A percentile compares a stretch with the other conserved stretches of the same genome.
These are phyloP conservation scores for Podarcis cretensis DNA, from an alignment of 2,113 vertebrate genomes.

Conservation along the genomic window DNA sequence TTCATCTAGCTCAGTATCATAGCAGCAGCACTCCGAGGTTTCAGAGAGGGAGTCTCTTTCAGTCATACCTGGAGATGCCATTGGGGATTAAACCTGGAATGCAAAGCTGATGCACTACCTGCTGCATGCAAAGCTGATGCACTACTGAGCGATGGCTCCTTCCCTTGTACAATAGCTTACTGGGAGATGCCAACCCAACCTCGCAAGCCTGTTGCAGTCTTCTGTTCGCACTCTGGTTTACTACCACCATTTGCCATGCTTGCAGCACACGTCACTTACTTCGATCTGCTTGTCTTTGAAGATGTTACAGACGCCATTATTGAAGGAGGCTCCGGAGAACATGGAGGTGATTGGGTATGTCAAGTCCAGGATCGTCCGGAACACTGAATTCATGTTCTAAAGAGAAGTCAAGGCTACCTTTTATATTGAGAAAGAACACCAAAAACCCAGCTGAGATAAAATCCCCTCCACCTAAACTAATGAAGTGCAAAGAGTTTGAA, in stretches of 20 bases:
- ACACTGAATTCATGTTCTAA: constrained; percentile 88
- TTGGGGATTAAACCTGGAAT: too few relatives aligned
- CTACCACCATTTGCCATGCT: background rate
- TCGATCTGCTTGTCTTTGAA: constrained; percentile 93
- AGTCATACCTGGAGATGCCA: too few relatives aligned
- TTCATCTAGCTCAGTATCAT: too few relatives aligned
- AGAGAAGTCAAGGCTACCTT: background rate
- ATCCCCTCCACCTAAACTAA: background rate
- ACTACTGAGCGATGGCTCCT: too few relatives aligned
- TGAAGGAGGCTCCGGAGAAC: constrained; percentile 93
- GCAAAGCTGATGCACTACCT: too few relatives aligned
- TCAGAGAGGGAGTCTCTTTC: too few relatives aligned
- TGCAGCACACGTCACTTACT: constrained; percentile 66
- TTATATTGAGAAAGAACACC: background rate
- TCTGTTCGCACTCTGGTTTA: too few relatives aligned
- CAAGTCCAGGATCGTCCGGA: constrained; percentile 88
- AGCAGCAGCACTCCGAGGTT: too few relatives aligned
- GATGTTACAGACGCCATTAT: constrained; percentile 82
- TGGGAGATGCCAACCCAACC: too few relatives aligned
- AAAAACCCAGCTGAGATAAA: background rate
- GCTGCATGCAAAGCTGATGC: too few relatives aligned
- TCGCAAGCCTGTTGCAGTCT: background rate
- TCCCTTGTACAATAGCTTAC: background rate
- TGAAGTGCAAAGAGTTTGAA: background rate
- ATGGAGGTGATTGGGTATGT: constrained; percentile 95